Evolutionary conservation across 2,797 vertebrate genomes (phyloP).

Genomic region (Gambelia wislizenii): DNA sequence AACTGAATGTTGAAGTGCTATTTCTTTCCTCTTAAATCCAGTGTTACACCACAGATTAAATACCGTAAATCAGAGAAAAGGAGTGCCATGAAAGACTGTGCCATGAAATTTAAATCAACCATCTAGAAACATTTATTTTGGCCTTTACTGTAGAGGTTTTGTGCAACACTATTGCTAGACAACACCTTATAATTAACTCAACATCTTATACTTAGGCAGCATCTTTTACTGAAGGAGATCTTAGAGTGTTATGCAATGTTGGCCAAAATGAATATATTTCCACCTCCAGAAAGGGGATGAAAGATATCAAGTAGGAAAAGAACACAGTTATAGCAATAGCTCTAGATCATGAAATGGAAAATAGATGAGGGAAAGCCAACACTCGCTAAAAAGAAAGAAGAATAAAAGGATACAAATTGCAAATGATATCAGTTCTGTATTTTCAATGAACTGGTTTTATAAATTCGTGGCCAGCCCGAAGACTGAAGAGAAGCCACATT

Average conservation of each 20-base stretch:
- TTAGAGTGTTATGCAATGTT: background rate
- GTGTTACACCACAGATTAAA: constrained; percentile 37
- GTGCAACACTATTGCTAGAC: background rate
- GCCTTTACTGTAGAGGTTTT: constrained; percentile 20
- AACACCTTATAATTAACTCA: background rate
- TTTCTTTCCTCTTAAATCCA: constrained; percentile 1
- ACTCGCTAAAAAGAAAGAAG: no score
- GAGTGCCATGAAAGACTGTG: background rate
- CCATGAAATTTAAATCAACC: background rate
- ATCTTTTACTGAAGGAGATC: accelerated
- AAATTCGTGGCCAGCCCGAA: background rate
- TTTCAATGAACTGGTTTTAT: background rate
- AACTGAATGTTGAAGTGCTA: background rate
- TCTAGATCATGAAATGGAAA: background rate
- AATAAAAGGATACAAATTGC: background rate
- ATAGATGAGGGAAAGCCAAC: background rate
- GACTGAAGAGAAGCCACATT: background rate
- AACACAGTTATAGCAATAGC: background rate
- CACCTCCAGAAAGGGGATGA: background rate
- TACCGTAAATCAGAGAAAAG: background rate
- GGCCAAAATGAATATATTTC: background rate
- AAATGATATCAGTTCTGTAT: background rate
- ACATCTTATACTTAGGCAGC: background rate
- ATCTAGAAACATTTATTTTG: constrained; percentile 13
- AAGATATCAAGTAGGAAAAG: background rate